Evolutionary conservation across 2,113 vertebrate genomes (phyloP).

Genomic region (Salvator merianae): DNA sequence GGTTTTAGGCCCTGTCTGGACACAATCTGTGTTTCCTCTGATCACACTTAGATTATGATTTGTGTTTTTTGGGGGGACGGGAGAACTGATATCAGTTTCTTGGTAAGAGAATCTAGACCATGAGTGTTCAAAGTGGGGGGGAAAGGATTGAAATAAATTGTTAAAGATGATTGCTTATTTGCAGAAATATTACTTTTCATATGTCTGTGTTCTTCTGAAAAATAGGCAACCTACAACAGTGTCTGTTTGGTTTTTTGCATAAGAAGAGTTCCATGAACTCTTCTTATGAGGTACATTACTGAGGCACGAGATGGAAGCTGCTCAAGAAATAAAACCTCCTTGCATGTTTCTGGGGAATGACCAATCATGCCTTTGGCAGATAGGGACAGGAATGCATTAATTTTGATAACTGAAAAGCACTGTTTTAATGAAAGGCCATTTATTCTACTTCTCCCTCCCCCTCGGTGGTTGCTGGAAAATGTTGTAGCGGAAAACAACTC

Average conservation of each 20-base stretch:
- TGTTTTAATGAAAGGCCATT: slow-evolving; percentile 3
- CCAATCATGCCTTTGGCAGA: slow-evolving; percentile 46
- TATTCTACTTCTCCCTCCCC: slow-evolving; percentile 28
- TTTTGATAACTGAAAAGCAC: slow-evolving; percentile 49
- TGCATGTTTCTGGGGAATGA: slow-evolving; percentile 9
- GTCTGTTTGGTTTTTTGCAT: not conserved
- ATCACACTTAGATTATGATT: too few relatives aligned
- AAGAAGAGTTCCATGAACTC: not conserved
- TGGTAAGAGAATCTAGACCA: not conserved
- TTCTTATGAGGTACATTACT: too few relatives aligned
- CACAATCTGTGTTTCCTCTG: too few relatives aligned
- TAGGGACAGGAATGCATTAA: slow-evolving; percentile 46
- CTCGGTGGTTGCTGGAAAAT: not conserved
- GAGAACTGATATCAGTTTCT: slow-evolving; percentile 13
- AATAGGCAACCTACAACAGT: not conserved
- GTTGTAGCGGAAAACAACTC: not conserved
- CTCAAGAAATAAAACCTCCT: not conserved
- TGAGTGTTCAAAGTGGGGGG: not conserved
- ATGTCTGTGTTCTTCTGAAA: not conserved
- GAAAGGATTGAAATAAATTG: not conserved
- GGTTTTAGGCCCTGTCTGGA: too few relatives aligned
- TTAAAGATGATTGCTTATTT: not conserved
- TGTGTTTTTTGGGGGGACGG: too few relatives aligned
- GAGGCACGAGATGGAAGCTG: not conserved
- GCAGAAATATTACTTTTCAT: not conserved